phyloP scores from a whole-genome alignment of 2,888 invertebrate species.

The Iphiclides podalirius region DNA sequence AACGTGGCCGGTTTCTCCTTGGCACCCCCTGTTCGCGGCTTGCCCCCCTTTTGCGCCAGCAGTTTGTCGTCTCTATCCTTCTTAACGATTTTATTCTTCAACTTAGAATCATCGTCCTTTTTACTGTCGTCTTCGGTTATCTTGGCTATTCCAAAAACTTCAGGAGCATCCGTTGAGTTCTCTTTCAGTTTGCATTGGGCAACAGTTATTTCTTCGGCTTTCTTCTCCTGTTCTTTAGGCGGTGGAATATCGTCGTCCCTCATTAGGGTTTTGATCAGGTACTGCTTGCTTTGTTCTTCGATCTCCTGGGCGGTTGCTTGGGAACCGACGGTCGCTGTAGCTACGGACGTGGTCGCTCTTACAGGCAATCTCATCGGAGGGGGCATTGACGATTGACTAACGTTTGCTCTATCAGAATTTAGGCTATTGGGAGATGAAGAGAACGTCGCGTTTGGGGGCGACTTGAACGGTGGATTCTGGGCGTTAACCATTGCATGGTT shows the following conservation, averaged over 20 bases:
- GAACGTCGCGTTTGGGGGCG: slow-evolving; percentile 43
- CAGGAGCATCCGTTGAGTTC: slow-evolving; percentile 64
- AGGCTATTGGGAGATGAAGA: slow-evolving; percentile 30
- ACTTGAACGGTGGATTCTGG: slow-evolving; percentile 41
- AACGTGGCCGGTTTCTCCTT: slow-evolving; percentile 67
- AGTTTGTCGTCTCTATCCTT: slow-evolving; percentile 55
- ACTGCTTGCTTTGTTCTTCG: slow-evolving; percentile 86
- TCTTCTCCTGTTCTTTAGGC: slow-evolving; percentile 77
- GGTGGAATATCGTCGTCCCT: slow-evolving; percentile 91
- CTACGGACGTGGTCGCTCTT: slow-evolving; percentile 49
- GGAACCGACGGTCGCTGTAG: slow-evolving; percentile 68
- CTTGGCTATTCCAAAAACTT: slow-evolving; percentile 79
- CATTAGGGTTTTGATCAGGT: slow-evolving; percentile 94
- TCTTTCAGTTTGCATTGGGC: slow-evolving; percentile 61
- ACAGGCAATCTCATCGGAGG: slow-evolving; percentile 60
- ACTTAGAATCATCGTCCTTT: slow-evolving; percentile 43
- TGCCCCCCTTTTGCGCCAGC: slow-evolving; percentile 60
- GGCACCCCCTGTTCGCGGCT: slow-evolving; percentile 55
- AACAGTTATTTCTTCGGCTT: slow-evolving; percentile 75
- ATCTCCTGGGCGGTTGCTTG: slow-evolving; percentile 79
- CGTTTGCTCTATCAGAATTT: slow-evolving; percentile 23
- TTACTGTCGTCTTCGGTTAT: slow-evolving; percentile 51
- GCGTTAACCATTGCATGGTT: slow-evolving; percentile 33
- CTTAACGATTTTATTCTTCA: slow-evolving; percentile 38
- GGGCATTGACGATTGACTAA: slow-evolving; percentile 49